A percentile compares a stretch with the other conserved stretches of the same genome.
Conservation (phyloP, 2,113 vertebrate species). For the Trematocara variabile region DNA sequence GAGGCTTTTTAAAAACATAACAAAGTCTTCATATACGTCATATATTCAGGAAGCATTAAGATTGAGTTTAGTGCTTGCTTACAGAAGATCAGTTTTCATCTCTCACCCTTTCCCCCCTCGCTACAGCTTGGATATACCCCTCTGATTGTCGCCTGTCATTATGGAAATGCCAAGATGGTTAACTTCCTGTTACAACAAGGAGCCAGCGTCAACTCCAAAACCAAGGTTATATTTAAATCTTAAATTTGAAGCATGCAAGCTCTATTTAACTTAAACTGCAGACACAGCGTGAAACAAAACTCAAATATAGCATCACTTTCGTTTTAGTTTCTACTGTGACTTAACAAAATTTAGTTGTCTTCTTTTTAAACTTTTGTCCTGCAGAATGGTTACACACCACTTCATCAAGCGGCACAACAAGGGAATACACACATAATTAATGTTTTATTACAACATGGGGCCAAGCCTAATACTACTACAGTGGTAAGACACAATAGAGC, state of each 20-base stretch:
- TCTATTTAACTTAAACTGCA: neutral
- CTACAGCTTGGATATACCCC: constrained; percentile 91
- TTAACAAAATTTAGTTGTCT: neutral
- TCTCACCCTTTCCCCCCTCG: neutral
- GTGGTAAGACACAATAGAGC: constrained; percentile 73
- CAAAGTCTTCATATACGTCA: neutral
- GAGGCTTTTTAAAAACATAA: neutral
- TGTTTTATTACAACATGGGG: constrained; percentile 87
- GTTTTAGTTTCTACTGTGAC: neutral
- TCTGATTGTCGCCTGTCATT: constrained; percentile 96
- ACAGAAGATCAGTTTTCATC: neutral
- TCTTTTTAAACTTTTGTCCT: neutral
- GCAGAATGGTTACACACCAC: constrained; percentile 93
- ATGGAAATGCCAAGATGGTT: constrained; percentile 96
- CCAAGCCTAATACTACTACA: constrained; percentile 89
- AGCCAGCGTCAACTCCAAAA: constrained; percentile 88
- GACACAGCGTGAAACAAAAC: neutral
- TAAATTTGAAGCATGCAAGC: neutral
- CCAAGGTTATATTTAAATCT: constrained; percentile 78
- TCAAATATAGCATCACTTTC: neutral
- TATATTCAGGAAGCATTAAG: neutral
- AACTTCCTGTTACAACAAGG: constrained; percentile 94
- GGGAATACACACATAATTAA: constrained; percentile 97
- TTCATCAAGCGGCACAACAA: constrained; percentile 97
- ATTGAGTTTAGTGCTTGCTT: neutral